Base-by-base conservation (phyloP, 2,113 vertebrate species). In the Gambusia holbrooki region DNA sequence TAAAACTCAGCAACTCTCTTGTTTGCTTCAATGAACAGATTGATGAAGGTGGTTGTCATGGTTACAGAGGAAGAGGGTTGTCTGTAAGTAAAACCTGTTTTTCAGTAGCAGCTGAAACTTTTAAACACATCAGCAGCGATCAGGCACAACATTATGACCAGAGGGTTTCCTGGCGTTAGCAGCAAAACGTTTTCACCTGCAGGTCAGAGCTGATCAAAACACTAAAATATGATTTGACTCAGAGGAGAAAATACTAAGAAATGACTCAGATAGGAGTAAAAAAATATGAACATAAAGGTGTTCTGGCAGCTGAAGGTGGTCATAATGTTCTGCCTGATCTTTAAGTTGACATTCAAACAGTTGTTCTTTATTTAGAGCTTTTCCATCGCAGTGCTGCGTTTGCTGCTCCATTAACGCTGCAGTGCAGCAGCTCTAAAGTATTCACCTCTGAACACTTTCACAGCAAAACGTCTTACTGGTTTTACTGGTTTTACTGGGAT, bases 1-100 rank as follows among this genome's bases (percentile, higher is more conserved):
- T 37, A 37, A 37, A 37, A 37, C 35, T 37, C 35, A 90, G 81
- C 61, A 9, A 68, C 82, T 86, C 85, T 86, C 77, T 86, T 87
- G 79, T 89, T 66, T 68, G 70, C 81, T 90, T 76, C 82, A 88
- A 82, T 82, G 77, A 92, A 88, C 90, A 92, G 88, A 90, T 93
- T 80, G 85, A 84, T 93, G 33, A 84, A 62, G 90, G 81, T 89
- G 91, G 81, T 89, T 91, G 81, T 91, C 92, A 85, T 88, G 87
- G 90, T 91, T 92, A 84, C 88, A 92, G 89, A 92, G 90, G 90
- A 92, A 82, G 86, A 90, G 63, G 69, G 82, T 71, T 80, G 60
- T 63, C 74, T 87, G 90, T 92, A 88, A 91, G 91, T 92, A 91
- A 88, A 81, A 80, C 71, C 37, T 22, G 79, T 79, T 77, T 69